Evolutionary conservation across 2,797 vertebrate species (phyloP).

Genomic region (Prionace glauca): DNA sequence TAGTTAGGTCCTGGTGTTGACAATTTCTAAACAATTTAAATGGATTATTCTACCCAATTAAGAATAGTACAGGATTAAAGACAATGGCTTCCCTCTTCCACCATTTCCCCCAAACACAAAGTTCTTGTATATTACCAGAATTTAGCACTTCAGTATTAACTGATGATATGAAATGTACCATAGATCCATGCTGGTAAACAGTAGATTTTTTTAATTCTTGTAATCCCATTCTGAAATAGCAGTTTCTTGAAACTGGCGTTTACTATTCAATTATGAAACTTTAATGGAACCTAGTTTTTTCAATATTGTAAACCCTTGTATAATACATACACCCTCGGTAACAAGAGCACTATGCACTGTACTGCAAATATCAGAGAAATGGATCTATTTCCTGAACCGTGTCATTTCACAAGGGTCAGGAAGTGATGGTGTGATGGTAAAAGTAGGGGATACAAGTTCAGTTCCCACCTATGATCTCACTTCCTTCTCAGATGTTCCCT

Average conservation of each 20-base stretch:
- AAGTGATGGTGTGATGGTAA: not conserved
- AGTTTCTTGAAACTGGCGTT: not conserved
- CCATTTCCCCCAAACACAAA: not conserved
- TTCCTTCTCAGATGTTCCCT: not conserved
- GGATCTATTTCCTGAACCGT: not conserved
- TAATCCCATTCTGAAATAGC: not conserved
- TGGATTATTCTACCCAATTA: not conserved
- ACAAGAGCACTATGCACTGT: not conserved
- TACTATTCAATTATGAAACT: not conserved
- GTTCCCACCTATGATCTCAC: not conserved
- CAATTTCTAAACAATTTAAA: not conserved
- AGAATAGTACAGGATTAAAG: not conserved
- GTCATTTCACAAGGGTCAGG: not conserved
- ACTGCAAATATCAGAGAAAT: not conserved
- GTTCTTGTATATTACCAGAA: not conserved
- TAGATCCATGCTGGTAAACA: not conserved
- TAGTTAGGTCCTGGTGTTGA: not conserved
- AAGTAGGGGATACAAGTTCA: not conserved
- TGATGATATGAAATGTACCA: not conserved
- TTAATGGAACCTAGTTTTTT: not conserved
- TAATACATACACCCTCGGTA: not conserved
- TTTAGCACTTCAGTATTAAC: not conserved
- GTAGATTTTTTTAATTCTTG: not conserved
- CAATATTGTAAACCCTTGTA: not conserved
- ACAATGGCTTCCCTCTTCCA: too few species aligned